Percentiles rank a stretch among this genome's conserved stretches.
These are phyloP conservation scores for Forbesichthys papilliferus DNA, from an alignment of 2,113 vertebrate genomes.

Conservation along the genomic window DNA sequence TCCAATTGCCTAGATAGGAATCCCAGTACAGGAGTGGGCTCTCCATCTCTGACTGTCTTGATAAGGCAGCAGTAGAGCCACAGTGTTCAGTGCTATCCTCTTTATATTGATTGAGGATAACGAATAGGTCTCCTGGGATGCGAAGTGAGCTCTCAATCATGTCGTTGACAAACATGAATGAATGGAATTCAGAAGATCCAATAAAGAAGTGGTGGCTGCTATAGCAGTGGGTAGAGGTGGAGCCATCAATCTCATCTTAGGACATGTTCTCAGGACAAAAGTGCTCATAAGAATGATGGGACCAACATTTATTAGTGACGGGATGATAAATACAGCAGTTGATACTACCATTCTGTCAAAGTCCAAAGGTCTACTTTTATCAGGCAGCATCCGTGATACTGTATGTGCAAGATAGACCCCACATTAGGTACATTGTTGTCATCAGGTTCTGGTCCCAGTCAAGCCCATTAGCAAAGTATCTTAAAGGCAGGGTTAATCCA, in stretches of 20 bases:
- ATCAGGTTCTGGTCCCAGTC: neutral
- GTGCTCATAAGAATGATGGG: constrained; percentile 2
- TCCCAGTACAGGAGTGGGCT: constrained; percentile 9
- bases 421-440: neutral
- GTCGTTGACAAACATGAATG: constrained; percentile 48
- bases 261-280: neutral
- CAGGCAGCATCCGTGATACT: neutral
- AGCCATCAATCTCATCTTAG: constrained; percentile 19
- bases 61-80: constrained; percentile 36
- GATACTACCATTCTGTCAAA: neutral
- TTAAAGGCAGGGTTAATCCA: too few relatives aligned
- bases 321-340: neutral
- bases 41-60: constrained; percentile 32
- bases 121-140: constrained; percentile 51
- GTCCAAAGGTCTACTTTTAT: neutral
- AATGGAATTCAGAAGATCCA: constrained; percentile 39
- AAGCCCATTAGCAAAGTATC: neutral
- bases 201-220: constrained; percentile 17
- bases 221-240: constrained; percentile 2
- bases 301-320: neutral
- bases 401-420: neutral
- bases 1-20: constrained; percentile 24
- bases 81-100: constrained; percentile 27
- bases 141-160: constrained; percentile 33
- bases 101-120: constrained; percentile 54